A percentile compares a stretch with the other conserved stretches of the same genome.
These are phyloP conservation scores for Bombyx mandarina DNA, from an alignment of 1,140 invertebrate genomes.

Conservation along the genomic window DNA sequence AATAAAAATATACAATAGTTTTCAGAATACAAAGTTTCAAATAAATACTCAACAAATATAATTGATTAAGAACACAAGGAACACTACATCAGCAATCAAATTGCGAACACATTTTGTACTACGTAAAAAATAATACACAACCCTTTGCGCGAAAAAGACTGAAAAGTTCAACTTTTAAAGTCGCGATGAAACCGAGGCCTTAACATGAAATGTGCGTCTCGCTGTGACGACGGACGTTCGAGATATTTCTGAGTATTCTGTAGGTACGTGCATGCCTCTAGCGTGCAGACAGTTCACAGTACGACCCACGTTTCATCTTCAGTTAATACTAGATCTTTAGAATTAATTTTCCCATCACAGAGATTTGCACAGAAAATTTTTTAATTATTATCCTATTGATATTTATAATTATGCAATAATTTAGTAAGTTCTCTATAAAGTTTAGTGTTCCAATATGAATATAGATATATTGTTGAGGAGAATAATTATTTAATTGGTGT, in stretches of 20 bases:
- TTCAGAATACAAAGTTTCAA: slow-evolving; percentile 54
- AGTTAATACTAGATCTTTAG: slow-evolving; percentile 67
- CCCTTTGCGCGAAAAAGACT: slow-evolving; percentile 68
- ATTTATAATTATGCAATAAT: slow-evolving; percentile 51
- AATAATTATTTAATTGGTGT: slow-evolving; percentile 47
- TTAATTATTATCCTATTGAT: slow-evolving; percentile 55
- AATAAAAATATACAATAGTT: slow-evolving; percentile 15
- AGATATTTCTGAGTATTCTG: neutral
- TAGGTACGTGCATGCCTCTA: neutral
- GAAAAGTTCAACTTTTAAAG: slow-evolving; percentile 67
- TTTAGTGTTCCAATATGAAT: slow-evolving; percentile 55
- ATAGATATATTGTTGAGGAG: slow-evolving; percentile 45
- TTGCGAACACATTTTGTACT: slow-evolving; percentile 71
- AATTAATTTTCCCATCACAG: slow-evolving; percentile 65
- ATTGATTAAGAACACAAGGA: slow-evolving; percentile 61
- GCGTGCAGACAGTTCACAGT: slow-evolving; percentile 9
- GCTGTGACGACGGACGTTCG: neutral
- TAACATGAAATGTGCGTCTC: slow-evolving; percentile 8
- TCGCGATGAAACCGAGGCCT: slow-evolving; percentile 46
- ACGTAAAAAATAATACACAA: slow-evolving; percentile 71
- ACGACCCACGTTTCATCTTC: slow-evolving; percentile 39
- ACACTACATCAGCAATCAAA: slow-evolving; percentile 70
- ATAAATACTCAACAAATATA: slow-evolving; percentile 58
- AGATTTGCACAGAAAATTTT: slow-evolving; percentile 62
- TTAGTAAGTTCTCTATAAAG: slow-evolving; percentile 53